Conservation (phyloP, 2,888 invertebrate genomes). For the Drosophila eohydei region DNA sequence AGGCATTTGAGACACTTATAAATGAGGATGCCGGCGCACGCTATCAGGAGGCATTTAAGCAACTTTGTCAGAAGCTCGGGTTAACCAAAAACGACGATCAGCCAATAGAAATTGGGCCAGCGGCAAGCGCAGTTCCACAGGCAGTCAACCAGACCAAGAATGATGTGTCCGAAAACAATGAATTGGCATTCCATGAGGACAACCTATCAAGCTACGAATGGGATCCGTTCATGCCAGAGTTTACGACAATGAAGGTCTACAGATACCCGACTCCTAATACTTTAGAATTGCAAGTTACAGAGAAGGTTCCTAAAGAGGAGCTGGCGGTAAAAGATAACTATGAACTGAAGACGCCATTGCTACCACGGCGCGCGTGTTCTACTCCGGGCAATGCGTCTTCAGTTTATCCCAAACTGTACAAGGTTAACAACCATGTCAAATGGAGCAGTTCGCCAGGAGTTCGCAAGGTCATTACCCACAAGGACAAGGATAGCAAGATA, state of each 20-base stretch:
- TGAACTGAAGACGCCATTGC: constrained; percentile 4
- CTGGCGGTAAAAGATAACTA: not conserved
- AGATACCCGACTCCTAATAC: constrained; percentile 18
- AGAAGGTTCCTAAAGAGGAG: not conserved
- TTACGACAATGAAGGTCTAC: constrained; percentile 18
- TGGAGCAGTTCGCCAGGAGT: not conserved
- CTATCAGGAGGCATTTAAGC: constrained; percentile 60
- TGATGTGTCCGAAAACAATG: not conserved
- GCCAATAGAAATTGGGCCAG: not conserved
- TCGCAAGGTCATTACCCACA: constrained; percentile 13
- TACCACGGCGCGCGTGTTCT: constrained; percentile 25
- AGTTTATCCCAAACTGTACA: constrained; percentile 37
- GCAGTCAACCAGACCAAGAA: not conserved
- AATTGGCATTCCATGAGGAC: not conserved
- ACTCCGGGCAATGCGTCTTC: constrained; percentile 17
- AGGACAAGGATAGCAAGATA: constrained; percentile 27
- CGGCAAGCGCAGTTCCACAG: not conserved
- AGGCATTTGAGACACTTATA: constrained; percentile 35
- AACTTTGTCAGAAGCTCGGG: constrained; percentile 63
- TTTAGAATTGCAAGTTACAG: constrained; percentile 9
- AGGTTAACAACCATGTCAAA: constrained; percentile 34
- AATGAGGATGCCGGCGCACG: constrained; percentile 27
- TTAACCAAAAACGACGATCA: constrained; percentile 26
- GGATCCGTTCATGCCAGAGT: constrained; percentile 16
- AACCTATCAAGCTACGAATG: constrained; percentile 25